These are phyloP conservation scores for Liparis tanakae DNA, from an alignment of 2,797 vertebrate species.

Conservation along the genomic window DNA sequence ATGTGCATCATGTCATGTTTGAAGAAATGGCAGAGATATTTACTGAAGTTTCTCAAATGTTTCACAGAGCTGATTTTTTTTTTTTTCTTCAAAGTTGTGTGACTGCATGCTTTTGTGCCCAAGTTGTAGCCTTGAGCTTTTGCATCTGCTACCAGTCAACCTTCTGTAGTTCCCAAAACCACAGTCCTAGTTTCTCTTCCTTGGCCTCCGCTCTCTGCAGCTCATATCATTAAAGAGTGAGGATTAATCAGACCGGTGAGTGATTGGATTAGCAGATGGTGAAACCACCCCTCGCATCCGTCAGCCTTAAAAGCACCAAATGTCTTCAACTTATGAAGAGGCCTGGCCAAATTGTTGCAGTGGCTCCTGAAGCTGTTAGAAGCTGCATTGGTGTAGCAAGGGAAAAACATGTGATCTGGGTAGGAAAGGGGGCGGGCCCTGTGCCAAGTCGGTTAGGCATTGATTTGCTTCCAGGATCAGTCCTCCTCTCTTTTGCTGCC, in stretches of 20 bases:
- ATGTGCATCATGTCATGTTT: conserved; percentile 16
- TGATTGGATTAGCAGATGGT: conserved; percentile 65
- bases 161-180: conserved; percentile 51
- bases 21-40: conserved; percentile 25
- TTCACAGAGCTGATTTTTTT: not conserved
- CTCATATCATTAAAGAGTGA: conserved; percentile 59
- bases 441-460: conserved; percentile 64
- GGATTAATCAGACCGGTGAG: conserved; percentile 59
- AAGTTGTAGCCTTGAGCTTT: conserved; percentile 45
- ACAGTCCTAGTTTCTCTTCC: conserved; percentile 44
- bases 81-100: not conserved
- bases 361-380: conserved; percentile 39
- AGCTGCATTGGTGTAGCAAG: conserved; percentile 29
- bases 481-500: conserved; percentile 50
- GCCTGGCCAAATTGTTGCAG: conserved; percentile 48
- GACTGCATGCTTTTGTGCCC: conserved; percentile 1
- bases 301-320: conserved; percentile 48
- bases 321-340: conserved; percentile 37
- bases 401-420: conserved; percentile 16
- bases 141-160: conserved; percentile 63
- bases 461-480: conserved; percentile 62
- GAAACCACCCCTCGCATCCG: conserved; percentile 54
- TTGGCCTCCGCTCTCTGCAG: conserved; percentile 33
- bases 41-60: not conserved
- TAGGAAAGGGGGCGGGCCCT: conserved; percentile 23